Percentiles rank a stretch among this genome's conserved stretches.
phyloP scores from a whole-genome alignment of 2,113 vertebrate genomes.

The Ciconia boyciana region DNA sequence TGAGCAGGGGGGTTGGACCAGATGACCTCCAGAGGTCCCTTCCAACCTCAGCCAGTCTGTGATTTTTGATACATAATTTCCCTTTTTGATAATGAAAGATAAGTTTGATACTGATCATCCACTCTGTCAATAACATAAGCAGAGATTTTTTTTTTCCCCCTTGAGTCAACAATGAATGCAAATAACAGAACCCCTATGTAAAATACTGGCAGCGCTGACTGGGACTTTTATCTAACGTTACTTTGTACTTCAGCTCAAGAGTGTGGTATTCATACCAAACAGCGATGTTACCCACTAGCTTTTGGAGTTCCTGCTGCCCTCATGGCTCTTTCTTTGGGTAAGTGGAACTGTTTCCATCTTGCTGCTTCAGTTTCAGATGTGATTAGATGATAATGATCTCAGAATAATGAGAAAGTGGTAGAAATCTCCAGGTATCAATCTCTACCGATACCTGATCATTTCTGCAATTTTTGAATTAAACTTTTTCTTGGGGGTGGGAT shows the following conservation, averaged over 20 bases:
- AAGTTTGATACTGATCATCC: not conserved
- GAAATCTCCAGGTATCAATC: not conserved
- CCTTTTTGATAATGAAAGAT: not conserved
- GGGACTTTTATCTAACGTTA: not conserved
- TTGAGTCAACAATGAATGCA: not conserved
- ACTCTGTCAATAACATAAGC: not conserved
- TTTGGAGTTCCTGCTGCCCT: conserved; percentile 92
- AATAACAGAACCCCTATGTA: not conserved
- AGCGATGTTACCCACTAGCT: conserved; percentile 90
- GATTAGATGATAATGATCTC: not conserved
- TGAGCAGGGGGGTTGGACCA: not conserved
- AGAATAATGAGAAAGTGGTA: not conserved
- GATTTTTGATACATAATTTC: not conserved
- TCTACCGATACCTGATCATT: not conserved
- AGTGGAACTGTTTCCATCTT: conserved; percentile 49
- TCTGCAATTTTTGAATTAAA: not conserved
- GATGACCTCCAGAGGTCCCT: not conserved
- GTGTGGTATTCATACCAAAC: conserved; percentile 83
- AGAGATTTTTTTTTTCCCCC: not conserved
- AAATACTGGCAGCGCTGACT: not conserved
- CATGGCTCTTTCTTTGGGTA: conserved; percentile 88
- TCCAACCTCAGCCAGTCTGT: not conserved
- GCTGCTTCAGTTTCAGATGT: not conserved
- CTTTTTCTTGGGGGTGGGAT: not conserved
- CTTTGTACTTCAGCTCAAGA: conserved; percentile 74